Evolutionary conservation across 2,113 vertebrate species (phyloP), one percentile per base, ranked within the genome.

Genomic region (Mohoua ochrocephala): DNA sequence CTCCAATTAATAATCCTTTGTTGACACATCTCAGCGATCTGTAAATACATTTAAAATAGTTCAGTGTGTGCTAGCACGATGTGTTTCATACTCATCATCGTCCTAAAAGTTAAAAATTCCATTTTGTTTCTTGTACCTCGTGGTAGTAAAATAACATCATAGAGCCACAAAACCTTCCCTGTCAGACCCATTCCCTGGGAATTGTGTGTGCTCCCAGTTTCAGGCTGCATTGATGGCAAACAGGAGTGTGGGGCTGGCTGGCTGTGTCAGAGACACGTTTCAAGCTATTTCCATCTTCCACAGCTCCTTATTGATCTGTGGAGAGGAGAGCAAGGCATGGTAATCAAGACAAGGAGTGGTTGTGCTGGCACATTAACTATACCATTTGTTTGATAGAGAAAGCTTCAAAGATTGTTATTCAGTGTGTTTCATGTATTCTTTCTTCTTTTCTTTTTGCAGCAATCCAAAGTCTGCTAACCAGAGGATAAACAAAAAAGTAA

Each of bases 401-500:
- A 33, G 17, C 37, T 73, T 90, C 57, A 23, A 64, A 86, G 47
- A 73, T 59, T 33, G 60, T 78, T 54, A 56, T 91, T 95, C 14
- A 78, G 4, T 45, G 8, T 95, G 74, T 91, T 95, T 89, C 69
- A 31, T 54, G 53, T 81, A 5, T 15, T 63, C 61, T 85, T 54
- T 77, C 69, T 91, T 84, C 56, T 96, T 94, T 37, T 49, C 27
- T 37, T 33, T 68, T 75, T 33, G 20, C 98, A 99, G 99, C 98
- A 99, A 99, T 95, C 99, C 99, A 33, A 99, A 99, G 96, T 98
- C 98, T 52, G 97, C 98, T 39, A 99, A 98, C 96, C 99, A 99
- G 97, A 98, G 99, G 98, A 98, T 99, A 97, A 99, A 99, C 98
- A 99, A 99, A 98, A 99, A 99, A 97, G 98, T 99, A 84, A 99